Evolutionary conservation across 2,888 invertebrate species (phyloP).

Genomic region (Syrphus vitripennis): DNA sequence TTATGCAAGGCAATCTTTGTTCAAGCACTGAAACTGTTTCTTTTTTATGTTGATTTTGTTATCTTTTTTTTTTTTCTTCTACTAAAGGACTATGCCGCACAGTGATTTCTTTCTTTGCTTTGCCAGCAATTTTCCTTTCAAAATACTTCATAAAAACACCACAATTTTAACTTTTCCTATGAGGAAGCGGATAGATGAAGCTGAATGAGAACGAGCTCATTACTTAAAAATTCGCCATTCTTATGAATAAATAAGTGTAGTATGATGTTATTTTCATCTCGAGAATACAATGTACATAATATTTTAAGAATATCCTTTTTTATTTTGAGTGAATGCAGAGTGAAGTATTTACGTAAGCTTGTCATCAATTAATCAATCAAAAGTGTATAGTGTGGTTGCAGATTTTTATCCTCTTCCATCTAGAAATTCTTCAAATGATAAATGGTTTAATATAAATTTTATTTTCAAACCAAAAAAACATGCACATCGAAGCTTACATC

Average conservation of each 20-base stretch:
- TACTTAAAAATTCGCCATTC: constrained; percentile 19
- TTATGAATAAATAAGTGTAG: constrained; percentile 15
- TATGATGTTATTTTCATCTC: background rate
- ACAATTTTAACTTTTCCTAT: constrained; percentile 20
- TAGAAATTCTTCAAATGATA: constrained; percentile 5
- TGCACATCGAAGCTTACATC: background rate
- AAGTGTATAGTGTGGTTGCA: background rate
- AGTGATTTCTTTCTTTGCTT: background rate
- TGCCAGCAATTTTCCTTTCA: background rate
- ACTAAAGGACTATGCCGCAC: background rate
- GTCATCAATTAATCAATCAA: constrained; percentile 26
- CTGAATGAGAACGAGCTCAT: constrained; percentile 4
- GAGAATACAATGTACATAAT: background rate
- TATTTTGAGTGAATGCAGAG: too few relatives aligned
- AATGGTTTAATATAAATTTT: background rate
- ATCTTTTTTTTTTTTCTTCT: background rate
- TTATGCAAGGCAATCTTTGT: constrained; percentile 18
- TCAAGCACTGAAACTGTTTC: background rate
- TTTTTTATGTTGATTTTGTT: background rate
- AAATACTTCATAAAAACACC: background rate
- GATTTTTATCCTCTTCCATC: background rate
- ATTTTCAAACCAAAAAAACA: background rate
- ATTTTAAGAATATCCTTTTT: background rate
- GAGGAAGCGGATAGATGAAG: background rate
- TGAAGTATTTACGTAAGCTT: constrained; percentile 1